phyloP scores from a whole-genome alignment of 1,140 invertebrate genomes.

The Eulimnadia texana region DNA sequence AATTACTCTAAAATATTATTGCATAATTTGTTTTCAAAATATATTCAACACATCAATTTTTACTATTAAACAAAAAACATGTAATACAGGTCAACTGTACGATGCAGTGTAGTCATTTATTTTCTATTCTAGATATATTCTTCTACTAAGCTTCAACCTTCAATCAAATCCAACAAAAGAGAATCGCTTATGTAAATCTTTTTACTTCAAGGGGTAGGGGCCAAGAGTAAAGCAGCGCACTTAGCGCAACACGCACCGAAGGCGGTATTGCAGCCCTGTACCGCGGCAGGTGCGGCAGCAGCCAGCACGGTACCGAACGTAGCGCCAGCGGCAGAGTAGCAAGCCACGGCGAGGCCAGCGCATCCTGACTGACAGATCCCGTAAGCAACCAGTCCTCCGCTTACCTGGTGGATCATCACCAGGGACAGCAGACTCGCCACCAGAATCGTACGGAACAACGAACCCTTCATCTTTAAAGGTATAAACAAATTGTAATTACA shows the following conservation, averaged over 20 bases:
- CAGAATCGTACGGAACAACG: not conserved
- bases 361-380: constrained; percentile 19
- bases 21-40: too few relatives aligned
- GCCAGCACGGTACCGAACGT: constrained; percentile 19
- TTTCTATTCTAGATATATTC: too few relatives aligned
- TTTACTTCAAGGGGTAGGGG: constrained; percentile 19
- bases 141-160: too few relatives aligned
- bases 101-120: too few relatives aligned
- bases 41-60: too few relatives aligned
- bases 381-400: constrained; percentile 9
- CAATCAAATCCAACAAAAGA: too few relatives aligned
- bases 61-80: too few relatives aligned
- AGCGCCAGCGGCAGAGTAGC: constrained; percentile 18
- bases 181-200: too few relatives aligned
- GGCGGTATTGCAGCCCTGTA: constrained; percentile 18
- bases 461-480: not conserved
- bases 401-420: too few relatives aligned
- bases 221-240: constrained; percentile 12
- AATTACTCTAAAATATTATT: too few relatives aligned
- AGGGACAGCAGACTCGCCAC: not conserved
- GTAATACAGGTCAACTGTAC: too few relatives aligned
- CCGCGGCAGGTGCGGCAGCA: constrained; percentile 14
- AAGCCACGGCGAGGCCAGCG: constrained; percentile 18
- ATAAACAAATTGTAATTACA: too few relatives aligned
- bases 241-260: constrained; percentile 17